Base-by-base conservation (phyloP, 2,888 invertebrate species). In the Cheilosia variabilis region DNA sequence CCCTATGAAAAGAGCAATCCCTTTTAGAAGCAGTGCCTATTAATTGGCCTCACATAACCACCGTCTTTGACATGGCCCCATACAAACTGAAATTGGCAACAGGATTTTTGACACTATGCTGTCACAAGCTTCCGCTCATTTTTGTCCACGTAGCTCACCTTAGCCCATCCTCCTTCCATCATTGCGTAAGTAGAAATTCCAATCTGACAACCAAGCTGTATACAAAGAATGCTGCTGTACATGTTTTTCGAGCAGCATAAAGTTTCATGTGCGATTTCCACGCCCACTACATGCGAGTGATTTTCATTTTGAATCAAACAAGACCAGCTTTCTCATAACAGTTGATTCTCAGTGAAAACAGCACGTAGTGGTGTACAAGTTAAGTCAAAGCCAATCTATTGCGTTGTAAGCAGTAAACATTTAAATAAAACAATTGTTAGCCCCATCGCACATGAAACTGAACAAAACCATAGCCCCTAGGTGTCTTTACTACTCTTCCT, bases 391-490 rank as follows among this genome's bases (percentile, higher is more conserved):
- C 22, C 10, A 6, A 65, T 22, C n/a, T 24, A 53, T 75, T 68
- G 41, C 19, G 50, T 60, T 75, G 31, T 69, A 69, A 75, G 79
- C 45, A 57, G 15, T 22, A 43, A 50, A 60, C 24, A 72, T 63
- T 41, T 50, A 60, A 83, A 63, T 41, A 27, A 76, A 68, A 47
- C 13, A 57, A 58, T 63, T 45, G 9, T 24, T 66, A 87, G 73
- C 47, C 50, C 43, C 63, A 89, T 90, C 91, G 91, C 90, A 91
- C 90, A 89, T 91, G 91, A 91, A 91, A 91, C 91, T 91, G 89
- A 91, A 91, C 88, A 88, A 88, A 88, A 87, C 86, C 88, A 88
- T 88, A 89, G 89, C 88, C 89, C 88, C 76, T 89, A 89, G 89
- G 89, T 89, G 88, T 88, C 88, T 87, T 73, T 41, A 78, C 87